Percentiles rank a stretch among this genome's conserved stretches.
Evolutionary conservation across 2,113 vertebrate species (phyloP).

Genomic region (Regulus satrapa): DNA sequence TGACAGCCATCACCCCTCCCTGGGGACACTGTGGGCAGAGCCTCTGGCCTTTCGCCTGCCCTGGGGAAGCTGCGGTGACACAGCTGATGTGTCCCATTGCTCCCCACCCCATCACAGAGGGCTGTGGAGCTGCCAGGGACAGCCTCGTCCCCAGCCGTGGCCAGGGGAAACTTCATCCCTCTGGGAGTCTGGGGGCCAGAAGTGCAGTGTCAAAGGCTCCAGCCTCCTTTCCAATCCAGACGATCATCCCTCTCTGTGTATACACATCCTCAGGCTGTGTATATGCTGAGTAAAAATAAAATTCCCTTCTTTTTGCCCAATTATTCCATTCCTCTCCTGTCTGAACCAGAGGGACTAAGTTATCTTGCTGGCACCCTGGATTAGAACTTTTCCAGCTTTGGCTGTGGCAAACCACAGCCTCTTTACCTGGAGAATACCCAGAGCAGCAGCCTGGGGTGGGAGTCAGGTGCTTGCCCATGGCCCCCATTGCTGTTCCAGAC

Average conservation of each 20-base stretch:
- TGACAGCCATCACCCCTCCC: neutral
- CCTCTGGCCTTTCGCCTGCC: neutral
- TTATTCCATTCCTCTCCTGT: neutral
- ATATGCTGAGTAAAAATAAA: neutral
- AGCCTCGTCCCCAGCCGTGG: rapidly evolving
- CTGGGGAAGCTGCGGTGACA: neutral
- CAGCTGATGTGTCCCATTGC: rapidly evolving
- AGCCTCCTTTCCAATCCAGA: neutral
- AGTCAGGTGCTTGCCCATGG: neutral
- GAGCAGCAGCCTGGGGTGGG: neutral
- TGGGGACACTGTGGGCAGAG: neutral
- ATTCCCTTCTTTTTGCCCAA: neutral
- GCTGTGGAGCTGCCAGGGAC: neutral
- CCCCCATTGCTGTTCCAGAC: neutral
- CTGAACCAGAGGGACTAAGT: neutral
- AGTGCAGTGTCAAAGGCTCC: neutral
- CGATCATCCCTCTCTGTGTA: neutral
- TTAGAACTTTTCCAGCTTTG: neutral
- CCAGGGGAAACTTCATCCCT: neutral
- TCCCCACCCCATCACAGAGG: neutral
- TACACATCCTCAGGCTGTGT: neutral
- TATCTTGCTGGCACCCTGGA: neutral
- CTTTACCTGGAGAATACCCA: neutral
- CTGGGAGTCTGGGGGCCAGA: neutral
- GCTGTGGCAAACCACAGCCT: neutral